A percentile compares a stretch with the other conserved stretches of the same genome.
These are phyloP conservation scores for Apodemia zela DNA, from an alignment of 2,888 invertebrate species.

Conservation along the genomic window DNA sequence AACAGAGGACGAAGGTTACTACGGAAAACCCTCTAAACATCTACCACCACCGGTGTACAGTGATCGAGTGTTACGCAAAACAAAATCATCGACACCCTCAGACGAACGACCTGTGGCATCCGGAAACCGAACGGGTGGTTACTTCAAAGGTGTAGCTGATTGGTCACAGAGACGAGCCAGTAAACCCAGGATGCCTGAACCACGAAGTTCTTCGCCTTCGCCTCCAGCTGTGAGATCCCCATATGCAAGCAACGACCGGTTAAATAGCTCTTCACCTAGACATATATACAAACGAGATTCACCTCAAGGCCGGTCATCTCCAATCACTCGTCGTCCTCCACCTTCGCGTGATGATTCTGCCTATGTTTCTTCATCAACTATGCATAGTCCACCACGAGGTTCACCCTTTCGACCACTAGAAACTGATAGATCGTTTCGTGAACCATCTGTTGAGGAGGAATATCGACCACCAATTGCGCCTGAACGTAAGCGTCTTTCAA, in stretches of 20 bases:
- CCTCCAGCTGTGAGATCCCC: conserved; percentile 65
- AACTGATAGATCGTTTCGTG: conserved; percentile 66
- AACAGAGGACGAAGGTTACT: conserved; percentile 71
- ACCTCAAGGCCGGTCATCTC: conserved; percentile 63
- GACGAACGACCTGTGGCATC: conserved; percentile 69
- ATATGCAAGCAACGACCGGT: conserved; percentile 62
- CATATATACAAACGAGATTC: conserved; percentile 70
- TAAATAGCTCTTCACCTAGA: conserved; percentile 62
- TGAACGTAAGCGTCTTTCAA: conserved; percentile 82
- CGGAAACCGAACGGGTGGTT: conserved; percentile 73
- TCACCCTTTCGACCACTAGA: conserved; percentile 73
- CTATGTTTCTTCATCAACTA: conserved; percentile 78
- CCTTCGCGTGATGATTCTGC: conserved; percentile 80
- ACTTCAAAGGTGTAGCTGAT: conserved; percentile 88
- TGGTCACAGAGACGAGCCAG: conserved; percentile 86
- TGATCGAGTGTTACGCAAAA: conserved; percentile 71
- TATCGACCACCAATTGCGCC: conserved; percentile 83
- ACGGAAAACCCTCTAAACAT: conserved; percentile 65
- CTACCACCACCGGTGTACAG: conserved; percentile 69
- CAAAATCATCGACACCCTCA: conserved; percentile 76
- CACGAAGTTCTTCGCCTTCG: conserved; percentile 69
- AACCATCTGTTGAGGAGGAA: conserved; percentile 74
- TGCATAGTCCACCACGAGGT: conserved; percentile 78
- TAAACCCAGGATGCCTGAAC: conserved; percentile 74
- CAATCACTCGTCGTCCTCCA: conserved; percentile 66